Percentiles rank a stretch among this genome's conserved stretches.
phyloP scores from a whole-genome alignment of 1,140 invertebrate species.

The Stenopsyche tienmushanensis region DNA sequence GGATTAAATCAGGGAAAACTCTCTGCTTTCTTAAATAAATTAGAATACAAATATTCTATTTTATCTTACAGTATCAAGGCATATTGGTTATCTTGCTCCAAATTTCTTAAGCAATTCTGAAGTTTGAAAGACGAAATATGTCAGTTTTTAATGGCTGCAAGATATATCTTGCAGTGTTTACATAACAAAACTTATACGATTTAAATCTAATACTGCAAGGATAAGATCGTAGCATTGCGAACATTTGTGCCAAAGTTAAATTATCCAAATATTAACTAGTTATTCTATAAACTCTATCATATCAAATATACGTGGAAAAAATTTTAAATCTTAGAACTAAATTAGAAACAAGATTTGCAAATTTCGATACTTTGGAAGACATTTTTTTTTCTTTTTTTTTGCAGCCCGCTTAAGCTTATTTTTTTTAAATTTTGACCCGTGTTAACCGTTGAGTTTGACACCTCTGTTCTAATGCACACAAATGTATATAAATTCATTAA shows the following conservation, averaged over 20 bases:
- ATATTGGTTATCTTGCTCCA: slow-evolving; percentile 31
- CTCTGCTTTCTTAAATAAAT: too few species aligned
- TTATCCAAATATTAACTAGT: neutral
- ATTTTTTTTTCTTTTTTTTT: slow-evolving; percentile 16
- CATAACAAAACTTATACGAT: slow-evolving; percentile 28
- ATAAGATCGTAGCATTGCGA: too few species aligned
- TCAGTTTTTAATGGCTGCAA: slow-evolving; percentile 25
- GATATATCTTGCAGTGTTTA: slow-evolving; percentile 25
- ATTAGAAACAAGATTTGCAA: slow-evolving; percentile 19
- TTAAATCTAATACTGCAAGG: slow-evolving; percentile 15
- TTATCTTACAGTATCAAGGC: slow-evolving; percentile 29
- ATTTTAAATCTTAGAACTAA: slow-evolving; percentile 14
- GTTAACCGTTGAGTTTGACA: too few species aligned
- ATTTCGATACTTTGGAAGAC: slow-evolving; percentile 25
- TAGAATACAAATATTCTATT: too few species aligned
- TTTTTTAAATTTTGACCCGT: too few species aligned
- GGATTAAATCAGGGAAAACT: too few species aligned
- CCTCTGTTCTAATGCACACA: too few species aligned
- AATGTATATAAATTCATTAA: too few species aligned
- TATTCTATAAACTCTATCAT: slow-evolving; percentile 22
- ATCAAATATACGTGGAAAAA: slow-evolving; percentile 21
- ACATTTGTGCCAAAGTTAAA: too few species aligned
- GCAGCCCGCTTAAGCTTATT: too few species aligned
- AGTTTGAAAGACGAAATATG: slow-evolving; percentile 32
- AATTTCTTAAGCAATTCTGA: slow-evolving; percentile 31